phyloP scores from a whole-genome alignment of 2,113 vertebrate genomes.

The Spilogale gracilis region DNA sequence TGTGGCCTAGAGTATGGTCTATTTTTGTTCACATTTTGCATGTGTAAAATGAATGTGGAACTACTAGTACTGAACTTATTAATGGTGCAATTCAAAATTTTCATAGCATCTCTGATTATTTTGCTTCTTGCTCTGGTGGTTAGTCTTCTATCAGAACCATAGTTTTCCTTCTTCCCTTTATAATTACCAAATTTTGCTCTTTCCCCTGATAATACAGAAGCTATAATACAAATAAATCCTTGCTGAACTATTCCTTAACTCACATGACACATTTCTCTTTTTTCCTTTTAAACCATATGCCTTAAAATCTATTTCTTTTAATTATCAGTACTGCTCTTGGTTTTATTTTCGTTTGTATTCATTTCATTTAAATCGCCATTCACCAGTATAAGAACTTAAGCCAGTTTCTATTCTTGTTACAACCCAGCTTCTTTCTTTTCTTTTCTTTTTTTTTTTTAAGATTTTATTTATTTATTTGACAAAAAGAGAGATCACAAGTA shows the following conservation, averaged over 20 bases:
- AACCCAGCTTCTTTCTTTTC: neutral
- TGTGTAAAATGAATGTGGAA: neutral
- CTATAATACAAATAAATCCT: neutral
- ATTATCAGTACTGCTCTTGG: neutral
- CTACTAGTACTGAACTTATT: neutral
- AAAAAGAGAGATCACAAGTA: too few species aligned
- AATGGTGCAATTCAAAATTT: neutral
- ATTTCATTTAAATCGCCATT: conserved; percentile 11
- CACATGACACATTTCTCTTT: conserved; percentile 28
- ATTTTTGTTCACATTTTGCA: conserved; percentile 11
- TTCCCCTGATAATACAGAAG: neutral
- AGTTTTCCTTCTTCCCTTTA: neutral
- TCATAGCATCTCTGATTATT: neutral
- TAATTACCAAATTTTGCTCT: neutral
- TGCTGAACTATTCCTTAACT: conserved; percentile 2
- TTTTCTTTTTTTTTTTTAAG: too few species aligned
- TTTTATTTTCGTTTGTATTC: conserved; percentile 56
- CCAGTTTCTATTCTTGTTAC: neutral
- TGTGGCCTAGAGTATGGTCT: neutral
- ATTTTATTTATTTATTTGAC: too few species aligned
- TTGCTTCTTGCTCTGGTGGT: neutral
- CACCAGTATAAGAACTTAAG: neutral
- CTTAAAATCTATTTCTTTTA: conserved; percentile 2
- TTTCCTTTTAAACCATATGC: neutral
- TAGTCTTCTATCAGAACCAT: neutral